Base-by-base conservation (phyloP, 2,888 invertebrate species). In the Caenorhabditis parvicauda region DNA sequence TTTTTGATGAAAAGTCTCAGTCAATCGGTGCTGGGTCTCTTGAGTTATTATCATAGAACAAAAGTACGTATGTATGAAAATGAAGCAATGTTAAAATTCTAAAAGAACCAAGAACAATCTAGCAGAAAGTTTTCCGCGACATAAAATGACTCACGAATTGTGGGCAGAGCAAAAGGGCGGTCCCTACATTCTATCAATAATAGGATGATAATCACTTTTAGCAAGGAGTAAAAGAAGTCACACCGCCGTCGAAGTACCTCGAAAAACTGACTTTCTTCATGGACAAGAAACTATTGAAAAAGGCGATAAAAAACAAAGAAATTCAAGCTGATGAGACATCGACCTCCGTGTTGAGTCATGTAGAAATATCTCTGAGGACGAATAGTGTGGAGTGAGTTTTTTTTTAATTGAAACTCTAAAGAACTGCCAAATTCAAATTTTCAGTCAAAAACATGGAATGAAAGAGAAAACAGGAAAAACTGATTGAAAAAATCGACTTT, bases 281-380 rank as follows among this genome's bases (percentile, higher is more conserved):
- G 82, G 76, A 79, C 50, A 94, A 95, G 83, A 95, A 95, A 53
- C 64, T 64, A 46, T 22, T 73, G 53, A 73, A 73, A 51, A 71
- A 71, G 38, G 63, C 62, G 57, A 38, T 58, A 32, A 67, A 59
- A 21, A 60, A 58, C 44, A 59, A 64, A 37, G 56, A 66, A 25
- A 78, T 82, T 58, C 75, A 82, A 39, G 81, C 80, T 25, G 83
- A 83, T 61, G 81, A 93, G 48, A 95, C 95, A 62, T 96, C 96
- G 55, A 98, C 98, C 43, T 94, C 95, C 87, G 93, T 98, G 75
- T 87, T 98, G 65, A 87, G 95, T 81, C 95, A 98, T 86, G 86
- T 98, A 83, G 98, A 98, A 87, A 98, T 96, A 82, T 98, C 95
- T 43, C 85, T 98, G 79, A 88, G 96, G 81, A 98, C 98, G 69